phyloP scores from a whole-genome alignment of 64 coral and sea anemone genomes.

The Stichodactyla mertensii region DNA sequence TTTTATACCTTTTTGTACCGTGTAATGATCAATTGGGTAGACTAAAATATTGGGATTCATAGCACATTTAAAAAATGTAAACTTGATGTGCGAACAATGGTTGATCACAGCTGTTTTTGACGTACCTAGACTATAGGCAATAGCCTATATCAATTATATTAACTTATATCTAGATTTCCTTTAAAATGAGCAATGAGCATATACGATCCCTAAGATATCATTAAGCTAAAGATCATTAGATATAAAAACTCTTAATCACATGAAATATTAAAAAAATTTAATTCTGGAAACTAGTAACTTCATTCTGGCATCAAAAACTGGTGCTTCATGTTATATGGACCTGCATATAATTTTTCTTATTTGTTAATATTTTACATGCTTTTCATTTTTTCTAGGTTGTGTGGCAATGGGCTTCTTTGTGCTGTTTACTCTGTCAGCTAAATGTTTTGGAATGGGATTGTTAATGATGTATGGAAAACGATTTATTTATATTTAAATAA shows the following conservation, averaged over 20 bases:
- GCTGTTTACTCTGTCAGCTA: conserved; percentile 74
- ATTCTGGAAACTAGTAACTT: neutral
- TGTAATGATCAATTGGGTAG: neutral
- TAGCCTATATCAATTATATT: neutral
- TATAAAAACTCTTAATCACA: neutral
- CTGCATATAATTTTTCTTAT: neutral
- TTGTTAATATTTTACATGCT: neutral
- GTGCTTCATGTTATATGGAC: neutral
- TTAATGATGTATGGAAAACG: conserved; percentile 75
- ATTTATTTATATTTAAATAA: neutral
- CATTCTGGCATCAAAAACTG: neutral
- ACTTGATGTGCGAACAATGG: too few relatives aligned
- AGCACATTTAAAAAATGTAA: too few relatives aligned
- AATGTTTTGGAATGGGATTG: conserved; percentile 74
- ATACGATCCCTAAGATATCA: neutral
- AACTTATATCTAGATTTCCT: neutral
- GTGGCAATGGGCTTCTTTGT: conserved; percentile 86
- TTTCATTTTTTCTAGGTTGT: conserved; percentile 46
- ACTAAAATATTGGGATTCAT: neutral
- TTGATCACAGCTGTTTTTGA: neutral
- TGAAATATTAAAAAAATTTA: neutral
- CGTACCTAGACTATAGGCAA: neutral
- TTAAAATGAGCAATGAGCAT: neutral
- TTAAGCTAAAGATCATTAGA: neutral
- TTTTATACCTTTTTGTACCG: neutral